These are phyloP conservation scores for Gymnothorax reevesii DNA, from an alignment of 2,797 vertebrate genomes.

Conservation along the genomic window DNA sequence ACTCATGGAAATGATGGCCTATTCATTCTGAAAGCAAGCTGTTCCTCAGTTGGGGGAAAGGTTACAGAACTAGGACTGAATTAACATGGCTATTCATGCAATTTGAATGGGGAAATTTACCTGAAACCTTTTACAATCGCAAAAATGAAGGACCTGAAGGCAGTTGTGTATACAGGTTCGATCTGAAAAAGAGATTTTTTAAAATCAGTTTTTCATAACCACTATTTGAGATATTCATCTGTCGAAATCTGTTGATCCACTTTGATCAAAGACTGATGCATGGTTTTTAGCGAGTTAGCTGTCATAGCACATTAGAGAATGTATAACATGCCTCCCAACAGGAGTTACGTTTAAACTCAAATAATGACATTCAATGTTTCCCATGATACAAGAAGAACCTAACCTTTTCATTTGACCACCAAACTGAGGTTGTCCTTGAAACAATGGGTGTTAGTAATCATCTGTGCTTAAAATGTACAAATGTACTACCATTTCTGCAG, in stretches of 20 bases:
- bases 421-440: neutral
- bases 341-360: neutral
- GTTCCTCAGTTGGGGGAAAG: neutral
- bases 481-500: no score
- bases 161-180: slow-evolving; percentile 8
- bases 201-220: neutral
- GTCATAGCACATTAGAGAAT: neutral
- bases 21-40: neutral
- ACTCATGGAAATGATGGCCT: neutral
- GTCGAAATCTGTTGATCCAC: neutral
- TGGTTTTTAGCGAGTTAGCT: neutral
- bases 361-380: neutral
- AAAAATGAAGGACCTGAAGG: slow-evolving; percentile 5
- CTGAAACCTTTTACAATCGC: slow-evolving; percentile 5
- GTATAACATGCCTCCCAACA: neutral
- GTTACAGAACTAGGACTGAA: neutral
- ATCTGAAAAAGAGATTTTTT: slow-evolving; percentile 9
- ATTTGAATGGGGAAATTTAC: neutral
- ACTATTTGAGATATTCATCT: neutral
- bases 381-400: neutral
- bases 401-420: neutral
- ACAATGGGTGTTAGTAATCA: neutral
- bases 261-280: neutral
- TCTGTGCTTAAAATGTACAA: neutral
- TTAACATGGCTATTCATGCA: neutral